Base-by-base conservation (phyloP, 2,797 vertebrate species). In the Gallinago solitaria region DNA sequence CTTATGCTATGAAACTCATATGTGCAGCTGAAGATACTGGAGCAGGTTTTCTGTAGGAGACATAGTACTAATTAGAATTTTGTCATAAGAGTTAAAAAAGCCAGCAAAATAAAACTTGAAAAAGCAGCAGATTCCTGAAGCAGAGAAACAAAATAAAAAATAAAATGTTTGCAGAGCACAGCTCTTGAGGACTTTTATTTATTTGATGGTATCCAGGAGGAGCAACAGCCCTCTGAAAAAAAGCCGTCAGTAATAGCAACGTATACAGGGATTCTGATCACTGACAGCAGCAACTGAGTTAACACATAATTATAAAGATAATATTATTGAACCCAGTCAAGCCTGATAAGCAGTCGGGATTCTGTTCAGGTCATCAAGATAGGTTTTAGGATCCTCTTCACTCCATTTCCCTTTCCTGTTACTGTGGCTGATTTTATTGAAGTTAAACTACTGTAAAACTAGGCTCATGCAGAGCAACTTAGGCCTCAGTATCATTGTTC, bases 381-480 rank as follows among this genome's bases (percentile, higher is more conserved):
- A 43, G 74, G 80, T 90, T 95, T 89, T 82, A 93, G 80, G 56
- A 92, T 80, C 6, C 64, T 87, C 30, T 79, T 74, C 77, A 60
- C 67, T 87, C 76, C 48, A 90, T 91, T 93, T 92, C 73, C 43
- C 43, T 70, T 93, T 91, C 47, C 37, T 91, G 76, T 84, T 91
- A 82, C 87, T 70, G 18, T 82, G 71, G 86, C 17, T 90, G 51
- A 64, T 91, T 94, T 97, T 84, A 84, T 37, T 90, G 90, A 79
- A 82, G 67, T 91, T 90, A 79, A 76, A 87, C 80, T 87, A 76
- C 77, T 93, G 75, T 79, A 95, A 94, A 95, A 93, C 85, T n/a
- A 81, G 33, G n/a, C 30, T 94, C 35, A 93, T 63, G 37, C 69
- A 90, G n/a, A 64, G 56, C 24, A 81, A 61, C 73, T 76, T 61